Percentiles rank a stretch among this genome's conserved stretches.
Conservation (phyloP, 2,113 vertebrate species). For the Zootoca vivipara region DNA sequence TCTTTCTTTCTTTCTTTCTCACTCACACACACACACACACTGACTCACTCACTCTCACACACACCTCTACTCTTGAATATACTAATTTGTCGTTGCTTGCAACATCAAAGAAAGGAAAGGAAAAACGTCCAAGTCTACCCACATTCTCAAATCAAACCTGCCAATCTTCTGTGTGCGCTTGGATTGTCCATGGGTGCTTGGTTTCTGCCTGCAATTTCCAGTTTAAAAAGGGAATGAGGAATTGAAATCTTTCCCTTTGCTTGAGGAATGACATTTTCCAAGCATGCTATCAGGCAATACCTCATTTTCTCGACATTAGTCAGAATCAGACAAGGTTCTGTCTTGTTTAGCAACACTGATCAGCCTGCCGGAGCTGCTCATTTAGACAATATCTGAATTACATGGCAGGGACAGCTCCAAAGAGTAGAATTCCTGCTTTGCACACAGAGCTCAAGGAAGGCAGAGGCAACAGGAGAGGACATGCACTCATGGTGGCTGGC, state of each 20-base stretch:
- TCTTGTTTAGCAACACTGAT: constrained; percentile 57
- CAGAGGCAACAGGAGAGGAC: neutral
- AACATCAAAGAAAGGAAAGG: constrained; percentile 59
- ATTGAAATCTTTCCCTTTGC: constrained; percentile 65
- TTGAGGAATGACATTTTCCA: constrained; percentile 57
- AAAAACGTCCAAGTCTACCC: constrained; percentile 27
- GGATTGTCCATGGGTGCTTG: constrained; percentile 40
- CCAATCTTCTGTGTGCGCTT: constrained; percentile 51
- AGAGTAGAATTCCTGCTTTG: neutral
- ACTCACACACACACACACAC: constrained; percentile 6
- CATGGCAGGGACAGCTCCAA: neutral
- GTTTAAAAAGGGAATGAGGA: constrained; percentile 62
- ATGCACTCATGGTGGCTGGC: neutral
- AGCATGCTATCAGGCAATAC: constrained; percentile 51
- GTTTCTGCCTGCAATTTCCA: constrained; percentile 66
- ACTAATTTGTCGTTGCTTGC: constrained; percentile 64
- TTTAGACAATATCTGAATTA: constrained; percentile 66
- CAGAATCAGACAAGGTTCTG: constrained; percentile 61
- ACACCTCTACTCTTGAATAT: constrained; percentile 59
- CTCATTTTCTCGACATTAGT: constrained; percentile 70
- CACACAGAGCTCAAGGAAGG: neutral
- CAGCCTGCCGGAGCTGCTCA: constrained; percentile 53
- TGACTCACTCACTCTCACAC: neutral
- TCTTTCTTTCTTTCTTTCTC: neutral
- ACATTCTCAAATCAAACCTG: neutral